Conservation (phyloP, 2,113 vertebrate species). For the Cebidichthys violaceus region DNA sequence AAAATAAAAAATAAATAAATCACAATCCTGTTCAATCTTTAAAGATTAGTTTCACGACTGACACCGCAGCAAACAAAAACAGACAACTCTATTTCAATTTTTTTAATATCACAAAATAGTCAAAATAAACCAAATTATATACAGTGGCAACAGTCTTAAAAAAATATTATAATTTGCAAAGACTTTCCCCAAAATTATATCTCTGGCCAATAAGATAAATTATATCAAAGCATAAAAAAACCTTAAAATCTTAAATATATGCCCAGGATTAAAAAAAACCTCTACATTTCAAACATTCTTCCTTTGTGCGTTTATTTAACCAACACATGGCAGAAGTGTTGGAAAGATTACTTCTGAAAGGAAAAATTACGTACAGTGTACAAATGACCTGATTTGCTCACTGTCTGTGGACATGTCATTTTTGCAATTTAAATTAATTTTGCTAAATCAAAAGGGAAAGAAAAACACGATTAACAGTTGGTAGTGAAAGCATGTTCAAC, state of each 20-base stretch:
- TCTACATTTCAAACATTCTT: slow-evolving; percentile 15
- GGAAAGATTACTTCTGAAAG: too few species aligned
- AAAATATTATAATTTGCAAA: slow-evolving; percentile 54
- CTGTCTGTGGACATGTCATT: neutral
- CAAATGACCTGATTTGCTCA: neutral
- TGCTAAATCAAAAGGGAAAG: neutral
- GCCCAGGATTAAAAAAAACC: slow-evolving; percentile 57
- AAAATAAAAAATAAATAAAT: neutral
- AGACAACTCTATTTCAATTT: slow-evolving; percentile 38
- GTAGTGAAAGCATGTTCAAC: slow-evolving; percentile 1
- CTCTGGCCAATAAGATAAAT: slow-evolving; percentile 47
- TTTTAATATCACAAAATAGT: slow-evolving; percentile 79
- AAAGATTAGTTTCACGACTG: neutral
- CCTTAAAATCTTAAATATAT: slow-evolving; percentile 71
- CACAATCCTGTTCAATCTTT: neutral
- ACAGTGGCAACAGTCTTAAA: slow-evolving; percentile 46
- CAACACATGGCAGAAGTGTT: slow-evolving; percentile 34
- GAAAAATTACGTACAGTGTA: too few species aligned
- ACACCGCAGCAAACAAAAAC: slow-evolving; percentile 19
- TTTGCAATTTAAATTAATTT: slow-evolving; percentile 2
- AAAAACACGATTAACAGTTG: slow-evolving; percentile 2
- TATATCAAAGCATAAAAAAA: slow-evolving; percentile 49
- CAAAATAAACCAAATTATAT: slow-evolving; percentile 50
- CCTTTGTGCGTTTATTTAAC: slow-evolving; percentile 32
- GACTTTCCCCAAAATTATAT: slow-evolving; percentile 46